These are phyloP conservation scores for Pandemis cinnamomeana DNA, from an alignment of 2,888 invertebrate species.

Conservation along the genomic window DNA sequence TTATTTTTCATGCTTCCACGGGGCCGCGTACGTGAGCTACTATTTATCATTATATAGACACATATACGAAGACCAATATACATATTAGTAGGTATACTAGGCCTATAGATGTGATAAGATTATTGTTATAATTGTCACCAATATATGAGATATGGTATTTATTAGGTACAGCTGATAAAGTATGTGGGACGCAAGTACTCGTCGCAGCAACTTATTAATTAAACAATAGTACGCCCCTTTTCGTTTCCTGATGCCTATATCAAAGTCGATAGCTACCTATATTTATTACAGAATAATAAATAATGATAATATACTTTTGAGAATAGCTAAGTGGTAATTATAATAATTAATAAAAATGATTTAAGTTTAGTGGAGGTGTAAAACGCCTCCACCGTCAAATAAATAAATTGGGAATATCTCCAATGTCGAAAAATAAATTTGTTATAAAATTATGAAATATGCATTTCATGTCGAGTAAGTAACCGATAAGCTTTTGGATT, in stretches of 20 bases:
- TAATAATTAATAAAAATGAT: too few relatives aligned
- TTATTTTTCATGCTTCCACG: too few relatives aligned
- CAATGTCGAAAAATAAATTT: too few relatives aligned
- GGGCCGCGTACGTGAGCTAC: too few relatives aligned
- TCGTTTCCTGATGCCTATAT: not conserved
- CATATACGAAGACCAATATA: not conserved
- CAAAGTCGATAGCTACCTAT: not conserved
- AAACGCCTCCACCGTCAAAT: too few relatives aligned
- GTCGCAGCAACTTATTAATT: not conserved
- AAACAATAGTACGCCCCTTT: constrained; percentile 1
- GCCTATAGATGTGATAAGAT: constrained; percentile 22
- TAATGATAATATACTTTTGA: not conserved
- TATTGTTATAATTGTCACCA: constrained; percentile 18
- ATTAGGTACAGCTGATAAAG: constrained; percentile 26
- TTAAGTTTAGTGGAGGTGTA: too few relatives aligned
- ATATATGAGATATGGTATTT: constrained; percentile 22
- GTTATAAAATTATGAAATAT: too few relatives aligned
- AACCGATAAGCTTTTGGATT: too few relatives aligned
- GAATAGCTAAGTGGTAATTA: too few relatives aligned
- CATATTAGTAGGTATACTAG: not conserved
- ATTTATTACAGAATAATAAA: not conserved
- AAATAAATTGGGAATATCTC: too few relatives aligned
- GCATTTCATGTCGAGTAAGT: too few relatives aligned
- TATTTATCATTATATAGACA: not conserved
- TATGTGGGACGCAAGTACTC: not conserved